Conservation (phyloP, 1,140 invertebrate genomes). For the Copidosoma floridanum region DNA sequence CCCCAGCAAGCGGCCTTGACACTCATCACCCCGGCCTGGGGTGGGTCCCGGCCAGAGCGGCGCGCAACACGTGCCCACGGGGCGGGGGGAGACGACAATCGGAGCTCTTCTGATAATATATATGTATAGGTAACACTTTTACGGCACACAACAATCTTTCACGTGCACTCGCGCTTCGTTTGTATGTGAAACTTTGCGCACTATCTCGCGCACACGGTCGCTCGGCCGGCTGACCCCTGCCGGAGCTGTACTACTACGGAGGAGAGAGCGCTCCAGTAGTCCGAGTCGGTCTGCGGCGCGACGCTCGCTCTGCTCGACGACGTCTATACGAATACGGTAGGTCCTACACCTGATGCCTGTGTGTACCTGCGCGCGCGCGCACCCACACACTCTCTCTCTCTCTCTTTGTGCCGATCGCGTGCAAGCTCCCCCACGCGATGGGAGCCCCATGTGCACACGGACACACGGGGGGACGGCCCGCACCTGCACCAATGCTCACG, state of each 20-base stretch:
- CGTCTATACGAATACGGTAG: not conserved
- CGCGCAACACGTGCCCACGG: not conserved
- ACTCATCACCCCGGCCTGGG: slow-evolving; percentile 15
- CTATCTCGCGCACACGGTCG: too few species aligned
- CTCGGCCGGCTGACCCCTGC: too few species aligned
- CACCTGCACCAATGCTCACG: slow-evolving; percentile 20
- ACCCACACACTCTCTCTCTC: not conserved
- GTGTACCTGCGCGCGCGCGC: not conserved
- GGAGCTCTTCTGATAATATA: too few species aligned
- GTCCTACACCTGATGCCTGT: too few species aligned
- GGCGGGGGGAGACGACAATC: too few species aligned
- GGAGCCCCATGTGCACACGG: not conserved
- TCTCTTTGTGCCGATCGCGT: not conserved
- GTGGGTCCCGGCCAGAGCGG: too few species aligned
- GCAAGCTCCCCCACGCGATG: slow-evolving; percentile 25
- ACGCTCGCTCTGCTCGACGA: slow-evolving; percentile 27
- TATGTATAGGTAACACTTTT: too few species aligned
- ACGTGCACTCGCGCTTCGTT: too few species aligned
- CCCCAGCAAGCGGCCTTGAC: slow-evolving; percentile 2
- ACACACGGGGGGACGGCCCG: too few species aligned
- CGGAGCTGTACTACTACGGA: too few species aligned
- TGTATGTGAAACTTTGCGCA: too few species aligned
- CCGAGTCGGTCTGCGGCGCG: slow-evolving; percentile 31
- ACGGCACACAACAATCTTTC: too few species aligned
- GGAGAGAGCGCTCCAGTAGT: slow-evolving; percentile 30